A percentile compares a stretch with the other conserved stretches of the same genome.
These are phyloP conservation scores for Choristoneura fumiferana DNA, from an alignment of 1,140 invertebrate species.

Conservation along the genomic window DNA sequence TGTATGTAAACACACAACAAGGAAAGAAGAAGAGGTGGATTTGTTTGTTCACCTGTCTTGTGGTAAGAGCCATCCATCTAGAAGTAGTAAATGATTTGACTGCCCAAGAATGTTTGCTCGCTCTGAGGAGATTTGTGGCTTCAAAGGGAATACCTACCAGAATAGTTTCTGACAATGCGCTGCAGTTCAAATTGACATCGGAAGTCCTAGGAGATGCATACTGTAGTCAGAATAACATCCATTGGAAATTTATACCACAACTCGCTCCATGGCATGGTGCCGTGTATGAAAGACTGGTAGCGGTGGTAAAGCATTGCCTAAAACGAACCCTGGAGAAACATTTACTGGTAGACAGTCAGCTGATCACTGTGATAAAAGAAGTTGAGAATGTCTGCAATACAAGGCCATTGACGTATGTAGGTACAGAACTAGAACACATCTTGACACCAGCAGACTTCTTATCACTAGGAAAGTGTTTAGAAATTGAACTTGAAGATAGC, in stretches of 20 bases:
- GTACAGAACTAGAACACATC: not conserved
- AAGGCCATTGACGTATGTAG: conserved; percentile 10
- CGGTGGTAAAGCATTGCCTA: conserved; percentile 9
- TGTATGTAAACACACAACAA: not conserved
- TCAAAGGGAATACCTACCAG: conserved; percentile 31
- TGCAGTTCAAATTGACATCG: conserved; percentile 8
- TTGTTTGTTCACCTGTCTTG: too few species aligned
- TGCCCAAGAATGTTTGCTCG: conserved; percentile 38
- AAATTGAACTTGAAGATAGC: not conserved
- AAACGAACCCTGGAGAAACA: conserved; percentile 15
- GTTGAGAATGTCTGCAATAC: not conserved
- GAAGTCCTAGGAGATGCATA: not conserved
- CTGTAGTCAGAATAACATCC: conserved; percentile 14
- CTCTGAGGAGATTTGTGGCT: conserved; percentile 40
- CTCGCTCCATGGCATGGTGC: conserved; percentile 17
- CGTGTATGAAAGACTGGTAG: conserved; percentile 16
- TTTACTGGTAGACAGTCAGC: not conserved
- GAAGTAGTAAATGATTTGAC: conserved; percentile 39
- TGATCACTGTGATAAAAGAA: conserved; percentile 1
- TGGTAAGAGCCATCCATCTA: conserved; percentile 41
- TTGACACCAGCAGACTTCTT: too few species aligned
- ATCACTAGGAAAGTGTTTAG: too few species aligned
- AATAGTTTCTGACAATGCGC: conserved; percentile 22
- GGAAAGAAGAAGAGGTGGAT: conserved; percentile 38
- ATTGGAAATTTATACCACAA: conserved; percentile 20